Percentiles rank a stretch among this genome's conserved stretches.
Conservation (phyloP, 2,797 vertebrate species). For the Pempheris klunzingeri region DNA sequence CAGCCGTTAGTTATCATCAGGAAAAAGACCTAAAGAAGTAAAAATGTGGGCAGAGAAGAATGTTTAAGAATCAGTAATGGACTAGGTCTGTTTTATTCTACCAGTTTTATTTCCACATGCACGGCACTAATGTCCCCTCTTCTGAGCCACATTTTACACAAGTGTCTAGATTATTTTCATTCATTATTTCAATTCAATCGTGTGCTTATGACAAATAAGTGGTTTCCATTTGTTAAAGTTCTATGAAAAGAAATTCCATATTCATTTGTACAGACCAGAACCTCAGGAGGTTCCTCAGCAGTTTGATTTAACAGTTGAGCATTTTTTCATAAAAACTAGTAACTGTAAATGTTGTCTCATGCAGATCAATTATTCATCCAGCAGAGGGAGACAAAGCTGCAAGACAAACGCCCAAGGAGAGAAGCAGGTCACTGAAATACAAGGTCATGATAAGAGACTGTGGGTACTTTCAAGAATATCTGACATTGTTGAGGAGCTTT, state of each 20-base stretch:
- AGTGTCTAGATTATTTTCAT: neutral
- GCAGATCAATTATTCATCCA: slow-evolving; percentile 14
- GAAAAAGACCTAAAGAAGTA: no score
- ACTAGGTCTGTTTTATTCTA: neutral
- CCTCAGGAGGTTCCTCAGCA: neutral
- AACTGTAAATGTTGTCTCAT: neutral
- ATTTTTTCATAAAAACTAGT: neutral
- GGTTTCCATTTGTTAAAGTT: no score
- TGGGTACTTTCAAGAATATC: neutral
- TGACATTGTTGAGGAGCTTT: neutral
- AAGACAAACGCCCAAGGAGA: neutral
- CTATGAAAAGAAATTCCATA: no score
- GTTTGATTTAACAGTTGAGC: slow-evolving; percentile 2
- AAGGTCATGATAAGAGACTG: neutral
- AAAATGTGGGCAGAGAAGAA: no score
- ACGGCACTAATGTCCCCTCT: no score
- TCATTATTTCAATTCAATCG: no score
- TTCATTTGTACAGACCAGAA: no score
- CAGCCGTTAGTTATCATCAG: slow-evolving; percentile 4
- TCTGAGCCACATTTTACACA: neutral
- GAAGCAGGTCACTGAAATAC: neutral
- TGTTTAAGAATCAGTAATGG: no score
- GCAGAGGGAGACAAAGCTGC: slow-evolving; percentile 33
- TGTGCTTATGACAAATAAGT: no score
- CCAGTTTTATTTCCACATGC: no score